Conservation (phyloP, 1,140 invertebrate species). For the Neodiprion virginianus region DNA sequence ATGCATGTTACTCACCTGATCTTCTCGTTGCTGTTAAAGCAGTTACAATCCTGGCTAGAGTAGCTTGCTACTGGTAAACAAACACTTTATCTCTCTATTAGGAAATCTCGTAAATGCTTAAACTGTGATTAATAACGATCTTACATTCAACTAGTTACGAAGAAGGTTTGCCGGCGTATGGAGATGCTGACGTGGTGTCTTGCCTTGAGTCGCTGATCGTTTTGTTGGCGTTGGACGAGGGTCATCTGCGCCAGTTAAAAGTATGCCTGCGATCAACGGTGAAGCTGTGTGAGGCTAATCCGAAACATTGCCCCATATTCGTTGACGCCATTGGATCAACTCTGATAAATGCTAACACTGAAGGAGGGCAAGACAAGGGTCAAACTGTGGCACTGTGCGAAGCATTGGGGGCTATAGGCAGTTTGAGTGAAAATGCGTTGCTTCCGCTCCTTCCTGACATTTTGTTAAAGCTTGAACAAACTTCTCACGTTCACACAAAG, state of each 20-base stretch:
- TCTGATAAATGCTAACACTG: slow-evolving; percentile 54
- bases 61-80: slow-evolving; percentile 71
- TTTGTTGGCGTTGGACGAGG: slow-evolving; percentile 63
- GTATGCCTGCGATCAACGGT: slow-evolving; percentile 74
- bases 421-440: slow-evolving; percentile 67
- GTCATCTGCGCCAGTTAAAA: slow-evolving; percentile 67
- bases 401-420: slow-evolving; percentile 77
- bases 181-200: slow-evolving; percentile 68
- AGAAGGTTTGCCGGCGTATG: slow-evolving; percentile 68
- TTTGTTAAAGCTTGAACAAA: slow-evolving; percentile 60
- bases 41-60: slow-evolving; percentile 70
- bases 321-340: slow-evolving; percentile 69
- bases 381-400: slow-evolving; percentile 66
- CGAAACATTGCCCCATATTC: slow-evolving; percentile 68
- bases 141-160: slow-evolving; percentile 63
- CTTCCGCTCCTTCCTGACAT: slow-evolving; percentile 66
- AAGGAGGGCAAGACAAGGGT: slow-evolving; percentile 46
- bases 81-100: slow-evolving; percentile 15
- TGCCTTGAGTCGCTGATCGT: slow-evolving; percentile 76
- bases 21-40: slow-evolving; percentile 72
- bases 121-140: slow-evolving; percentile 15
- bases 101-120: slow-evolving; percentile 11
- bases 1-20: slow-evolving; percentile 68
- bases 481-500: slow-evolving; percentile 52
- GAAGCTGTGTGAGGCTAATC: slow-evolving; percentile 68